Base-by-base conservation (phyloP, 2,113 vertebrate species). In the Marcusenius ussheri region DNA sequence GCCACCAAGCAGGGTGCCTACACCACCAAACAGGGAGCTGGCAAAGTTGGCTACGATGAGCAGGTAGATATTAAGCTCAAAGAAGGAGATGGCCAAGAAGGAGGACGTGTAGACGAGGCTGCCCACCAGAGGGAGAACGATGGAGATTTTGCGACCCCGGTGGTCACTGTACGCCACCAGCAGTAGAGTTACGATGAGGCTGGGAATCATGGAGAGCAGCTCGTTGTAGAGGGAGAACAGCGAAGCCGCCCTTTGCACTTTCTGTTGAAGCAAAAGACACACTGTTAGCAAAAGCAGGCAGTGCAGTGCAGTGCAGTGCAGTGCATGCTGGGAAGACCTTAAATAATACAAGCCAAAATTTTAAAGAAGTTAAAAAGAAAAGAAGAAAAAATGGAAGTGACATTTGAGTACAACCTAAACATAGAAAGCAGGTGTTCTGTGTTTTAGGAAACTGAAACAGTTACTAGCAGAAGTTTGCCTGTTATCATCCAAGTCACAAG, bases 161-260 rank as follows among this genome's bases (percentile, higher is more conserved):
- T 92, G 94, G 91, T 99, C 98, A 1, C 98, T 98, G 3, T 97
- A 96, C 2, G 97, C 94, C 89, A 99, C 96, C 89, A 99, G 92
- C 42, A 98, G n/a, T 91, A 99, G 96, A 0, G 98, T 97, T 92
- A 98, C 95, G 50, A 96, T 31, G 56, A 99, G 92, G 49, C 97
- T 97, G 66, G 98, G 98, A 92, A 98, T 74, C 31, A 96, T 93
- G 0, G 95, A 95, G 86, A 96, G 95, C 62, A 99, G 93, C 21
- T 98, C 96, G 35, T 96, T 89, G 92, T 97, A 97, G 90, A 96
- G 96, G 58, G 90, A 95, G 93, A 99, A 98, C 80, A 97, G 90
- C 58, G 98, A 98, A 0, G 96, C 93, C 89, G 97, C 96, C 92
- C 94, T 96, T 95, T 99, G 98, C 83, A 98, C 97, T 93, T 96